Evolutionary conservation across 1,140 invertebrate genomes (phyloP).

Genomic region (Atta texana): DNA sequence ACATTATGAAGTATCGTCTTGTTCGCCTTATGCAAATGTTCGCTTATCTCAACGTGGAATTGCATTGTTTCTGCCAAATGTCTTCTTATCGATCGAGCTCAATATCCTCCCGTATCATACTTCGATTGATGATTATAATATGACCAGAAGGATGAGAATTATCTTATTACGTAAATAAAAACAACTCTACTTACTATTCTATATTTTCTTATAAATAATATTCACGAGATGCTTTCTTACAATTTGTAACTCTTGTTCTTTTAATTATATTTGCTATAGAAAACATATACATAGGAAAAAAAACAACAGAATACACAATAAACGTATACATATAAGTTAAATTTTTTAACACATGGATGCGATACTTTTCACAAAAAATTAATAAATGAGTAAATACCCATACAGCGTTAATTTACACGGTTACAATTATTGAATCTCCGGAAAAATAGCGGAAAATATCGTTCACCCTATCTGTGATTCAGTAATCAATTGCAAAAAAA

Average conservation of each 20-base stretch:
- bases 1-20: neutral
- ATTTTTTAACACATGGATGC: neutral
- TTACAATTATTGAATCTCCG: neutral
- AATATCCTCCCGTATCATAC: neutral
- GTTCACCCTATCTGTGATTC: neutral
- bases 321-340: neutral
- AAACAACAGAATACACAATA: neutral
- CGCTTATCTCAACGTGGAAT: constrained; percentile 3
- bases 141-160: neutral
- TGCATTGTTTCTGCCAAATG: constrained; percentile 2
- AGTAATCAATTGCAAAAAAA: neutral
- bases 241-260: neutral
- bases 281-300: neutral
- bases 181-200: neutral
- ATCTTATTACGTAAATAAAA: neutral
- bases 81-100: constrained; percentile 36
- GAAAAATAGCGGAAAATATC: neutral
- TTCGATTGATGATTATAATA: neutral
- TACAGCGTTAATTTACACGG: neutral
- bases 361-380: neutral
- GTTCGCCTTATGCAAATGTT: neutral
- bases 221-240: neutral
- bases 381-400: neutral
- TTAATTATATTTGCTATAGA: neutral
- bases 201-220: neutral